Evolutionary conservation across 2,797 vertebrate species (phyloP), one percentile per base, ranked within the genome.

Genomic region (Urophycis tenuis): DNA sequence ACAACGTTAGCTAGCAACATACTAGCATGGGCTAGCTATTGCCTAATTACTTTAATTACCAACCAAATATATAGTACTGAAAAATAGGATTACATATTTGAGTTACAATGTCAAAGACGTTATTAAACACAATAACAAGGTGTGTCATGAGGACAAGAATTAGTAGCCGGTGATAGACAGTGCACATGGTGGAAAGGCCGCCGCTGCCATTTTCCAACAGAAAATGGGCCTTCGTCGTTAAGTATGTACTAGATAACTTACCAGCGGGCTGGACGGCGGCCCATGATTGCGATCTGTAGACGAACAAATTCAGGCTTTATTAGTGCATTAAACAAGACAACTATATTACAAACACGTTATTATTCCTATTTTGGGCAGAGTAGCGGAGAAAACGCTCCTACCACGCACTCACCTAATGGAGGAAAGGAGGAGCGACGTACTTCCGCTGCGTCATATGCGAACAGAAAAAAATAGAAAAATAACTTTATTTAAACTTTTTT

Each of bases 251-350:
- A 31, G 1, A 53, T 0, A 5, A 91, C 93, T 94, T 83, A 95
- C 94, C 94, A 94, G 76, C 93, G 93, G 85, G 94, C 93, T 85
- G 94, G 94, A 84, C 94, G 94, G 81, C 94, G 94, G 79, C 93
- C 94, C 94, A 95, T 95, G 87, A 85, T 87, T 91, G 85, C 89
- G 72, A 92, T 85, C 94, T 94, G 86, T 35, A 81, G 69, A 81
- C 22, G 9, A 79, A 88, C 64, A 83, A 72, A 78, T 6, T 41
- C 0, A 41, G 45, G 36, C 6, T 0, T 1, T 10, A 4, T 81
- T 80, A 72, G 14, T 30, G 0, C 0, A 1, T 8, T 5, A 22
- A 77, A 33, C 0, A 0, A 1, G 0, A 2, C 1, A 0, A 1
- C 1, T 0, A 11, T 29, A 1, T 22, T 0, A 2, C 19, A 8